These are phyloP conservation scores for Polydrusus tereticollis DNA, from an alignment of 2,888 invertebrate genomes.

Conservation along the genomic window DNA sequence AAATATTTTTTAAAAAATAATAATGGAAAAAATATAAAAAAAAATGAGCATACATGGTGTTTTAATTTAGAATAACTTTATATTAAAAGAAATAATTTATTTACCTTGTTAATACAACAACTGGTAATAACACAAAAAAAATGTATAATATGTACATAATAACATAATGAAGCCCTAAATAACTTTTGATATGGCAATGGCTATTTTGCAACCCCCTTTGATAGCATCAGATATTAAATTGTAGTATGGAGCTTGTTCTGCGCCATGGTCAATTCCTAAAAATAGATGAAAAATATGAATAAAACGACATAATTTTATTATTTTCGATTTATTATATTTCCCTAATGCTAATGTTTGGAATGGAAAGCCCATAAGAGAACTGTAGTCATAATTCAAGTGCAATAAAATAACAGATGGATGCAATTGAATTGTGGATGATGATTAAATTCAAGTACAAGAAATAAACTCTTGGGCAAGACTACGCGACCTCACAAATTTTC, in stretches of 20 bases:
- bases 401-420: too few species aligned
- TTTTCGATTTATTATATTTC: too few species aligned
- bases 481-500: too few species aligned
- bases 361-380: too few species aligned
- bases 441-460: too few species aligned
- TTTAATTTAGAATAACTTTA: too few species aligned
- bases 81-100: not conserved
- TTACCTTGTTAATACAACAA: not conserved
- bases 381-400: too few species aligned
- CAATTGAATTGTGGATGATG: too few species aligned
- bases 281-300: not conserved
- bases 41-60: not conserved
- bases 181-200: slow-evolving; percentile 93
- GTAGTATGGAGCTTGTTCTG: slow-evolving; percentile 95
- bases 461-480: too few species aligned
- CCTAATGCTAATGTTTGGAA: too few species aligned
- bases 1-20: slow-evolving; percentile 58
- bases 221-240: slow-evolving; percentile 85
- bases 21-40: slow-evolving; percentile 26
- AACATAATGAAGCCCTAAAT: slow-evolving; percentile 68
- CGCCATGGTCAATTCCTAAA: slow-evolving; percentile 85
- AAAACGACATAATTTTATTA: too few species aligned
- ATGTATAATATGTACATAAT: not conserved
- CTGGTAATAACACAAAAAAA: too few species aligned
- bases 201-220: slow-evolving; percentile 92